phyloP scores from a whole-genome alignment of 1,140 invertebrate species.

The Rhysida immarginata region DNA sequence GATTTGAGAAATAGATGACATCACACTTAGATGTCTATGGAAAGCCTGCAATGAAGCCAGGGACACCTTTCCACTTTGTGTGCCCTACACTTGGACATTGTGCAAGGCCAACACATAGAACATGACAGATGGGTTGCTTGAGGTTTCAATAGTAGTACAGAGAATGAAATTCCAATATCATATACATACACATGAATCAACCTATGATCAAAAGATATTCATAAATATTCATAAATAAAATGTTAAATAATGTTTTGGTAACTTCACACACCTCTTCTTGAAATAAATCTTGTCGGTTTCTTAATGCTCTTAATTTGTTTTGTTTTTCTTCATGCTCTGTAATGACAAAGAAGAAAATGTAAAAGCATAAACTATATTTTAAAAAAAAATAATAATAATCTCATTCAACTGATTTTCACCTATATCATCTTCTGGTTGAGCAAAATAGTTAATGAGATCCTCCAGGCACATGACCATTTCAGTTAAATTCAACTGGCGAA shows the following conservation, averaged over 20 bases:
- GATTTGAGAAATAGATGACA: no score
- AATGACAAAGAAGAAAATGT: constrained; percentile 14
- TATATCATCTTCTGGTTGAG: constrained; percentile 93
- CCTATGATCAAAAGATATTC: not conserved
- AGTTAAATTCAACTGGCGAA: constrained; percentile 71
- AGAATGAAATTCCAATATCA: not conserved
- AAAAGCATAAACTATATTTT: no score
- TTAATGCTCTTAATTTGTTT: constrained; percentile 80
- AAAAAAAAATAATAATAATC: constrained; percentile 4
- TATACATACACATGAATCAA: no score
- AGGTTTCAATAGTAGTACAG: no score
- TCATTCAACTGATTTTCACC: constrained; percentile 39
- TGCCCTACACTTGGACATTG: no score
- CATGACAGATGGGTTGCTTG: no score
- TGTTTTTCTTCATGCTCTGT: constrained; percentile 97
- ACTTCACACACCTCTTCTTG: constrained; percentile 62
- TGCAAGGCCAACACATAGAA: no score
- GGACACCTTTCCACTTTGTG: no score
- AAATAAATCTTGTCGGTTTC: constrained; percentile 96
- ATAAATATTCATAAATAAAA: constrained; percentile 6
- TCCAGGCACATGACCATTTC: constrained; percentile 97
- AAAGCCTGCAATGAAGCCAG: no score
- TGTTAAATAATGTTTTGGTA: not conserved
- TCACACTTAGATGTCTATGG: no score
- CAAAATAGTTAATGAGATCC: constrained; percentile 99